Evolutionary conservation across 1,140 invertebrate genomes (phyloP), one percentile per base, ranked within the genome.

Genomic region (Halotydeus destructor): DNA sequence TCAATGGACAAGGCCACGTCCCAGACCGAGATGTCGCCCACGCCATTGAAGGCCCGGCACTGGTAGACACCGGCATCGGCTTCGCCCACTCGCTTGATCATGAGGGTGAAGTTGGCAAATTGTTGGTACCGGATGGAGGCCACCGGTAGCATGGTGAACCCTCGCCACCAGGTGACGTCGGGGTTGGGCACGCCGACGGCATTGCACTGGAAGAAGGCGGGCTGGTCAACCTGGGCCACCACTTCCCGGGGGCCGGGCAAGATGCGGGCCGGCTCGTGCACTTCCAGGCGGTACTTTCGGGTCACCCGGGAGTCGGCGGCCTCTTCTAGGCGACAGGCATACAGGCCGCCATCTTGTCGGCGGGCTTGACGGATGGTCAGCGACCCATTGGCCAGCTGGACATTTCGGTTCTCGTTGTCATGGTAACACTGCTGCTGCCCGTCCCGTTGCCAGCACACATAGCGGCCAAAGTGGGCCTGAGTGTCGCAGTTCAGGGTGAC

Each of bases 1-100:
- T 51, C 50, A 38, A 51, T 40, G 14, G 47, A 38, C 3, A 88
- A 61, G 0, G 66, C 69, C 0, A 82, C 63, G 1, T 70, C 69
- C 69, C 75, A 77, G 16, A 75, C 74, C 1, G 74, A 74, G 3
- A 80, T 71, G 43, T 70, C 69, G 3, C 76, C 78, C 5, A 72
- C 54, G 2, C 77, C 78, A 54, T 86, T 86, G 57, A 78, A 86
- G 1, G 78, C 79, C 52, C 82, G 76, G 53, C 82, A 88, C 1
- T 73, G 76, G 57, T 86, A 60, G 14, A 26, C 9, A n/a, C 9
- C 16, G 3, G 82, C 65, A 49, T 73, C 75, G 12, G 69, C 67
- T 1, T 77, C 45, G 5, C 69, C 68, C 1, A 89, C 69, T 0
- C 69, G 61, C 35, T 70, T 64, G 51, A 89, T 78, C 28, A 72